phyloP scores from a whole-genome alignment of 2,113 vertebrate species.

The Canis aureus region DNA sequence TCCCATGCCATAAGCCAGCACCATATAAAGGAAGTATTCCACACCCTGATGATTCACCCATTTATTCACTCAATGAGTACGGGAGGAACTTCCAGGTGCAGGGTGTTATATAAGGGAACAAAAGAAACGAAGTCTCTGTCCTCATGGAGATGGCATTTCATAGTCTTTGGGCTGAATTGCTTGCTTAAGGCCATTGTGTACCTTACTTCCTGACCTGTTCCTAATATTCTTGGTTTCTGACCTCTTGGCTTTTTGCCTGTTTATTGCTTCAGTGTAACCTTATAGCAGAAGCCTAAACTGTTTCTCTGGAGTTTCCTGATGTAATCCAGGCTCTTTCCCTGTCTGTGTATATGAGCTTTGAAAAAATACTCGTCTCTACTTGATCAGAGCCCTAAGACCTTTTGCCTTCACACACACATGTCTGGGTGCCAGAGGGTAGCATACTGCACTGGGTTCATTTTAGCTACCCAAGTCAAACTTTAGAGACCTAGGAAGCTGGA shows the following conservation, averaged over 20 bases:
- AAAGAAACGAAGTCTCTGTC: not conserved
- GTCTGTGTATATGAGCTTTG: not conserved
- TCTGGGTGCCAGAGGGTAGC: not conserved
- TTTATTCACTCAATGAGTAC: not conserved
- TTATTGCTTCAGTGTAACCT: constrained; percentile 40
- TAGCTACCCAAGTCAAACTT: not conserved
- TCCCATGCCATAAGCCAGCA: not conserved
- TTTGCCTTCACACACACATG: not conserved
- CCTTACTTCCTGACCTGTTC: not conserved
- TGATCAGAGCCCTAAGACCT: not conserved
- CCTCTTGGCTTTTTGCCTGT: constrained; percentile 12
- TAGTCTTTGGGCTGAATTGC: not conserved
- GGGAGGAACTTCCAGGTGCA: not conserved
- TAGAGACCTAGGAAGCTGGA: not conserved
- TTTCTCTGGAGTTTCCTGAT: not conserved
- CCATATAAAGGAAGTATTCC: not conserved
- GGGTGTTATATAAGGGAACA: not conserved
- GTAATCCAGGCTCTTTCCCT: constrained; percentile 1
- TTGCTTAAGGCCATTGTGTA: not conserved
- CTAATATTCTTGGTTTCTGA: not conserved
- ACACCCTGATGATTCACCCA: not conserved
- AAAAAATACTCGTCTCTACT: not conserved
- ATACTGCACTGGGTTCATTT: not conserved
- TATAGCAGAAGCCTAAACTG: not conserved
- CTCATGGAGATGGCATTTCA: not conserved